Conservation (phyloP, 2,797 vertebrate genomes). For the Acanthurus lineatus region DNA sequence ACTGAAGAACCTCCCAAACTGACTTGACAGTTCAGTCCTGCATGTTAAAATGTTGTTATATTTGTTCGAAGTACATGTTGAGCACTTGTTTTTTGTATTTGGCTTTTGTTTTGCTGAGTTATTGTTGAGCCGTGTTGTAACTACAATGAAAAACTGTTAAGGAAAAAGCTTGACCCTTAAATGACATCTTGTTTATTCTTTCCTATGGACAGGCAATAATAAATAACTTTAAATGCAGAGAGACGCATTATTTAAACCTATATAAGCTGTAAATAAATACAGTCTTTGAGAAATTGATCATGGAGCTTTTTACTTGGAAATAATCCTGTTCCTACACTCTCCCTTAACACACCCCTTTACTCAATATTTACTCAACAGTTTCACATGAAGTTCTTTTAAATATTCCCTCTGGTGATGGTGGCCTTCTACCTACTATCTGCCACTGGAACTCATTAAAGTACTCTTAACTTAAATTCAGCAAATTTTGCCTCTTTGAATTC, state of each 20-base stretch:
- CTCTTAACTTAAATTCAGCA: background rate
- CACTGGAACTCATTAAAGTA: background rate
- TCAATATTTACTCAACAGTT: slow-evolving; percentile 69
- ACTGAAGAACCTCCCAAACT: too few relatives aligned
- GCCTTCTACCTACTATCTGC: background rate
- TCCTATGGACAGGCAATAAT: background rate
- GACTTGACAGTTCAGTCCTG: background rate
- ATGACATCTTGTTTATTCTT: background rate
- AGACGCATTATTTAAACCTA: background rate
- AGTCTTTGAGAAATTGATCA: slow-evolving; percentile 16
- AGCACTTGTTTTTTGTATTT: slow-evolving; percentile 32
- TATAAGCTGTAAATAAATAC: slow-evolving; percentile 53
- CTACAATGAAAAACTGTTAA: slow-evolving; percentile 3
- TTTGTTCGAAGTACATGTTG: slow-evolving; percentile 21
- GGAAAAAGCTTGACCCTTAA: background rate
- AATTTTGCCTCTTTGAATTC: background rate
- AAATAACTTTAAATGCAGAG: slow-evolving; percentile 1
- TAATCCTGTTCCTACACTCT: background rate
- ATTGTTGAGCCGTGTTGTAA: background rate
- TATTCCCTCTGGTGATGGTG: slow-evolving; percentile 15
- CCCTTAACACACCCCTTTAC: slow-evolving; percentile 47
- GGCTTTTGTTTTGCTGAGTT: background rate
- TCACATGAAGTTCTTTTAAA: slow-evolving; percentile 20
- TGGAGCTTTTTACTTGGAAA: background rate
- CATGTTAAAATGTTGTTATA: slow-evolving; percentile 27